Evolutionary conservation across 2,113 vertebrate genomes (phyloP).

Genomic region (Callithrix jacchus): DNA sequence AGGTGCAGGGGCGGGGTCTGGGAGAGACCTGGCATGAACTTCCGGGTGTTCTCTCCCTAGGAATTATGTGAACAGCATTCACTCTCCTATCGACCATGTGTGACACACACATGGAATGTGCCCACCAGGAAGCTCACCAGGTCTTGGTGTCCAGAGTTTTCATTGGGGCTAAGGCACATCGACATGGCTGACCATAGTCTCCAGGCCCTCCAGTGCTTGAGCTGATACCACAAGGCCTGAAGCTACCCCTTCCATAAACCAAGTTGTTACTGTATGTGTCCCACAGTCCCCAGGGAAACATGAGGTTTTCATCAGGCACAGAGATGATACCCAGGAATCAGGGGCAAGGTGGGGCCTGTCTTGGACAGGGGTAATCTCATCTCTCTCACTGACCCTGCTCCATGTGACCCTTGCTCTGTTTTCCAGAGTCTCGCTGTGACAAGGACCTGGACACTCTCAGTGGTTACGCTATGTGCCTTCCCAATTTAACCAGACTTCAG

Average conservation of each 20-base stretch:
- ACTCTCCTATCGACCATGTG: neutral
- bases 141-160: neutral
- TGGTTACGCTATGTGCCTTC: conserved; percentile 96
- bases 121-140: no score
- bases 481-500: conserved; percentile 93
- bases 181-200: neutral
- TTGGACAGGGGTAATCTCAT: neutral
- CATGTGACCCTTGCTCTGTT: neutral
- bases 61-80: fast-evolving
- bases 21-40: neutral
- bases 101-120: neutral
- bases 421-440: conserved; percentile 93
- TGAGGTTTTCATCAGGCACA: neutral
- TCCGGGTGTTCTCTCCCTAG: no score
- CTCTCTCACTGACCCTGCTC: neutral
- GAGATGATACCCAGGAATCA: neutral
- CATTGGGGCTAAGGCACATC: neutral
- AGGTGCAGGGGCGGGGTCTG: neutral
- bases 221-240: neutral
- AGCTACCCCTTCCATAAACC: no score
- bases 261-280: neutral
- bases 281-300: neutral
- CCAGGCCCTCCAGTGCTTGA: neutral
- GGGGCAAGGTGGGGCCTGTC: neutral
- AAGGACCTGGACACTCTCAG: conserved; percentile 97